Conservation (phyloP, 2,113 vertebrate genomes). For the Apteryx owenii region DNA sequence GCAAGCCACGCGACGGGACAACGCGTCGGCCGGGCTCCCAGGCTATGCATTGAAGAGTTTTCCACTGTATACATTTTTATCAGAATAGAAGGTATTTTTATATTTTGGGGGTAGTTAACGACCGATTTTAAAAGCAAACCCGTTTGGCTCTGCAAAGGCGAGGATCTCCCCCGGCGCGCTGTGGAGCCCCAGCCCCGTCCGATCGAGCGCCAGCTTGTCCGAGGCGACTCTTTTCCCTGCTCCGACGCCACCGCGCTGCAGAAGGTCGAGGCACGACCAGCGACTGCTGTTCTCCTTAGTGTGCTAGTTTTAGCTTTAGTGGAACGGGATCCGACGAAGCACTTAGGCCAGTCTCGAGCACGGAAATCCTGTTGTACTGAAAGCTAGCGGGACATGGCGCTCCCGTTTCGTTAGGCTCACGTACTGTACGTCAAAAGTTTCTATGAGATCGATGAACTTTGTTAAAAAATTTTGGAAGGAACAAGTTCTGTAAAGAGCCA, state of each 20-base stretch:
- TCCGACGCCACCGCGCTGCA: not conserved
- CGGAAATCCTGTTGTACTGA: constrained; percentile 62
- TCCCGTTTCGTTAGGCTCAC: constrained; percentile 69
- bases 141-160: not conserved
- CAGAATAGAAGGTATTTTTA: constrained; percentile 81
- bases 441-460: constrained; percentile 83
- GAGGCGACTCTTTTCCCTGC: not conserved
- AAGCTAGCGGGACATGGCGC: constrained; percentile 59
- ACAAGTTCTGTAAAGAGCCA: constrained; percentile 79
- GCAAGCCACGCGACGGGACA: too few species aligned
- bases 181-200: too few species aligned
- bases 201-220: not conserved
- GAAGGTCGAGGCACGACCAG: too few species aligned
- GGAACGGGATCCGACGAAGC: constrained; percentile 70
- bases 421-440: constrained; percentile 77
- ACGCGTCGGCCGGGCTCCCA: not conserved
- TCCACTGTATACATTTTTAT: constrained; percentile 74
- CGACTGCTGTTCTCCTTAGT: not conserved
- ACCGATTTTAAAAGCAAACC: constrained; percentile 35
- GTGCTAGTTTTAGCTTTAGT: constrained; percentile 47
- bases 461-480: constrained; percentile 78
- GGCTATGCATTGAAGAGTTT: constrained; percentile 68
- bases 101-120: constrained; percentile 58
- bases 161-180: not conserved
- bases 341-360: constrained; percentile 66